Evolutionary conservation across 2,888 invertebrate species (phyloP), one percentile per base, ranked within the genome.

Genomic region (Hofmannophila pseudospretella): DNA sequence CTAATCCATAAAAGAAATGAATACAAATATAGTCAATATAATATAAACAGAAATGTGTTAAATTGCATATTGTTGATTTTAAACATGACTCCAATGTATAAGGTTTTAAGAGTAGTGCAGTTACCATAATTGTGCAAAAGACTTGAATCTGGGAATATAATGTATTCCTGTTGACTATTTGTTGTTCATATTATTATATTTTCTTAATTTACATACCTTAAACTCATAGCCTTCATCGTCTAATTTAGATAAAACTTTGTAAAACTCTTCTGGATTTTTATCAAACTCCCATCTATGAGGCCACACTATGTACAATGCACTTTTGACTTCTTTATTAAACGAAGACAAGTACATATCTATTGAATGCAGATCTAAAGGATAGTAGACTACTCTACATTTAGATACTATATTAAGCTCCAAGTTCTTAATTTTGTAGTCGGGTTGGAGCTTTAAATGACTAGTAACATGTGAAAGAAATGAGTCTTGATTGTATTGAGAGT

Each of bases 231-330:
- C 32, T 11, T 29, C 10, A 1, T 33, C 25, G n/a, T 42, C 31
- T 5, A 45, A 30, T 26, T 29, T 38, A 7, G 30, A 32, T 5
- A 46, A 12, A 12, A 36, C 34, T n/a, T 19, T 36, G 16, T 22
- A 36, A 16, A 49, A 41, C 9, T 32, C 11, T 5, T 36, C 33
- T 5, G 93, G 93, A 59, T 91, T 90, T 72, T 93, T 93, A 61
- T 94, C 93, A 66, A 92, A 92, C 66, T 93, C 93, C 93, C 94
- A 94, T 54, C 93, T 79, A 70, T 94, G 93, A 2, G 47, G 47
- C 45, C 47, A 47, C 3, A 47, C 22, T 4, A 44, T 42, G 4
- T 38, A 11, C 1, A 45, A 35, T 4, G 10, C 31, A 2, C 7
- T 10, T 2, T 9, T 13, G 2, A 5, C 7, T 7, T 22, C 22